Base-by-base conservation (phyloP, 2,113 vertebrate genomes). In the Blennius ocellaris region DNA sequence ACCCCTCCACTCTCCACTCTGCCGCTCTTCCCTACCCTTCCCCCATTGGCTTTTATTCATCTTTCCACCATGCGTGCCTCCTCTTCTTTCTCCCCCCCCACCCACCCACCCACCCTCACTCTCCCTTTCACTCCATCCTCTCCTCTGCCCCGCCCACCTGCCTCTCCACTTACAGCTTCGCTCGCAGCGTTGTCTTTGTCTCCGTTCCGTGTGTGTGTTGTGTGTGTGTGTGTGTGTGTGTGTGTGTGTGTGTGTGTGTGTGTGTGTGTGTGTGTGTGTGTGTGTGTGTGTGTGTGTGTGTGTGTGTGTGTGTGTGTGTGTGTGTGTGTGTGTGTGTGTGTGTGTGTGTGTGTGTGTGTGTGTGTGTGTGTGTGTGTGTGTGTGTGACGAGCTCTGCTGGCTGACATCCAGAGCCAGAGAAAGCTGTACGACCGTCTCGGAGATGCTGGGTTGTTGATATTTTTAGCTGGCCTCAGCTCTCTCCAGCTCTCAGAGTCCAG, bases 101-200 rank as follows among this genome's bases (percentile, higher is more conserved):
- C n/a, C n/a, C n/a, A n/a, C n/a, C n/a, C 68, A 79, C 74, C 79
- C 48, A 61, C 69, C 68, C 67, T 62, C 59, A 51, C 82, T 79
- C 67, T 85, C 49, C 21, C 83, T 87, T 80, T 75, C 83, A 57
- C 54, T 56, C 73, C 41, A 59, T 84, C 85, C 81, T 78, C 64
- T 69, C 45, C 77, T 73, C 15, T 0, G 83, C 70, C 51, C 90
- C 80, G 67, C 87, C 90, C 78, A 86, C 83, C 87, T 52, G 73
- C 80, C 80, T 75, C 71, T 78, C 49, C 5, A 16, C 43, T 41
- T 77, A 78, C 80, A 76, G 38, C 81, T 81, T 75, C 6, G 80
- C 86, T 80, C 8, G 54, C 40, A 76, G 81, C 72, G 21, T 6
- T 36, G 84, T 83, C 84, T 91, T 89, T 89, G 83, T 90, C 87